These are phyloP conservation scores for Psilopogon haemacephalus DNA, from an alignment of 2,113 vertebrate species.

Conservation along the genomic window DNA sequence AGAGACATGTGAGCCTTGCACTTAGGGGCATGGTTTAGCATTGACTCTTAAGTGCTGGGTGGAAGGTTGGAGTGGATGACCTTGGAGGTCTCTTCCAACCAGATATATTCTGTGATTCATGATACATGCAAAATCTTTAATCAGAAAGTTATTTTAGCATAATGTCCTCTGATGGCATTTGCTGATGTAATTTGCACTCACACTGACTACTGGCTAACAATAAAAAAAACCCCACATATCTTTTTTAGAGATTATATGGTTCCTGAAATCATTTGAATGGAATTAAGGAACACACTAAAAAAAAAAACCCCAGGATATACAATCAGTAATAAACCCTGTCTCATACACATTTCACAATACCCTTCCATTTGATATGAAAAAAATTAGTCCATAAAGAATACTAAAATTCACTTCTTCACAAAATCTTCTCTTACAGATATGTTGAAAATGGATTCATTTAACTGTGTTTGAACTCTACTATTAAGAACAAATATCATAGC, in stretches of 20 bases:
- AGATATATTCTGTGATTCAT: too few relatives aligned
- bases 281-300: neutral
- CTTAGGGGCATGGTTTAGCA: too few relatives aligned
- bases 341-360: neutral
- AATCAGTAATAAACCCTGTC: neutral
- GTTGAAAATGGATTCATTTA: neutral
- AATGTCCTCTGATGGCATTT: neutral
- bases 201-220: neutral
- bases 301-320: neutral
- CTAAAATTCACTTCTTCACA: neutral
- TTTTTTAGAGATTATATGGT: neutral
- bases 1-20: too few relatives aligned
- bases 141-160: neutral
- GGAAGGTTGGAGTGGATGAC: too few relatives aligned
- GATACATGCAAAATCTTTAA: neutral
- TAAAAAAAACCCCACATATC: too few relatives aligned
- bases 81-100: too few relatives aligned
- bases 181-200: neutral
- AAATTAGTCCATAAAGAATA: neutral
- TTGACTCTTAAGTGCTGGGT: too few relatives aligned
- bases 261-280: neutral
- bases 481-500: neutral
- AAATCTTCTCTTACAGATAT: neutral
- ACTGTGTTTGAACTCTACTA: too few relatives aligned
- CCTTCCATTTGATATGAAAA: neutral